phyloP scores from a whole-genome alignment of 2,888 invertebrate species.

The Lepeophtheirus nordmannii region DNA sequence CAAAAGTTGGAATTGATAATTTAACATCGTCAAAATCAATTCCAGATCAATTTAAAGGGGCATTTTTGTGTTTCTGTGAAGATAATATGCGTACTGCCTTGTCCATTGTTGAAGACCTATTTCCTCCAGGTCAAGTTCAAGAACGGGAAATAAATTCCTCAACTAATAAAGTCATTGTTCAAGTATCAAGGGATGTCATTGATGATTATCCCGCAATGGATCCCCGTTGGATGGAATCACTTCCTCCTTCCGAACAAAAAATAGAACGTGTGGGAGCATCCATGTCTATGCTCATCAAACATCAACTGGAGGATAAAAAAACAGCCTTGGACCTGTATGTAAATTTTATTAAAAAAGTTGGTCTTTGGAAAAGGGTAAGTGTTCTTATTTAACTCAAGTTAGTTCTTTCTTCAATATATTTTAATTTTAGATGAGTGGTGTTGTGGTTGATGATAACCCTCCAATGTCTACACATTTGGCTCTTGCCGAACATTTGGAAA shows the following conservation, averaged over 20 bases:
- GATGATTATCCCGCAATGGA: slow-evolving; percentile 78
- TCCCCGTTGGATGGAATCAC: slow-evolving; percentile 52
- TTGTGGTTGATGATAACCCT: slow-evolving; percentile 36
- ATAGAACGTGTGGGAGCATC: slow-evolving; percentile 49
- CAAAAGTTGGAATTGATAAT: slow-evolving; percentile 51
- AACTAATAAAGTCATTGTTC: slow-evolving; percentile 30
- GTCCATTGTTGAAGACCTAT: slow-evolving; percentile 38
- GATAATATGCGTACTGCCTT: slow-evolving; percentile 40
- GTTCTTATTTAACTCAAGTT: neutral
- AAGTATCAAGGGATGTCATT: slow-evolving; percentile 45
- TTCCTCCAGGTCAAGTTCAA: slow-evolving; percentile 33
- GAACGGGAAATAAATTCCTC: slow-evolving; percentile 29
- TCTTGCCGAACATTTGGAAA: slow-evolving; percentile 60
- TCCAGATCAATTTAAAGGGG: slow-evolving; percentile 48
- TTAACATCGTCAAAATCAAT: slow-evolving; percentile 45
- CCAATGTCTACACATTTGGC: slow-evolving; percentile 31
- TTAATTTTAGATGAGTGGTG: slow-evolving; percentile 27
- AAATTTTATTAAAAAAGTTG: slow-evolving; percentile 35
- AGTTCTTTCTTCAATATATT: neutral
- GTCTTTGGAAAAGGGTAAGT: slow-evolving; percentile 34
- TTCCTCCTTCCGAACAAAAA: slow-evolving; percentile 31
- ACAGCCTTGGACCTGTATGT: slow-evolving; percentile 59
- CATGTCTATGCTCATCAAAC: slow-evolving; percentile 62
- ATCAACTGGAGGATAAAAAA: slow-evolving; percentile 74
- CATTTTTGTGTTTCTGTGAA: slow-evolving; percentile 57